phyloP scores from a whole-genome alignment of 2,797 vertebrate genomes.

The Pteronotus mesoamericanus region DNA sequence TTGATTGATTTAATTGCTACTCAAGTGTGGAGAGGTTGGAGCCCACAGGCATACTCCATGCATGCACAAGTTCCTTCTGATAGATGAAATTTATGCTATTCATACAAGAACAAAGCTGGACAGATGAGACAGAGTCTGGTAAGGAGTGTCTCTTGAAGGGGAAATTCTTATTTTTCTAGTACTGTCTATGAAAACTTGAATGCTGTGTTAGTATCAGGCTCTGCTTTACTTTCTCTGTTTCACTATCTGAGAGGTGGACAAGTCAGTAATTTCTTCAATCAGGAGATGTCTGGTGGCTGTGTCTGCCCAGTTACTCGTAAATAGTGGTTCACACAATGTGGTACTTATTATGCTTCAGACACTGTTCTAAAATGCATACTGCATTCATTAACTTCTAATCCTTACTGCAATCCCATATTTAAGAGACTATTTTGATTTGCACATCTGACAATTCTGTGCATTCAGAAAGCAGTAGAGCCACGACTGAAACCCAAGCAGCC shows the following conservation, averaged over 20 bases:
- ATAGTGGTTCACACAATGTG: neutral
- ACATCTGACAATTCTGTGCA: neutral
- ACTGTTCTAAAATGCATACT: neutral
- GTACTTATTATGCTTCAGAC: neutral
- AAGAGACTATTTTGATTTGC: neutral
- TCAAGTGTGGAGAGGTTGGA: slow-evolving; percentile 51
- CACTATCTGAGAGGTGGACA: neutral
- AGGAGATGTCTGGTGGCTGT: neutral
- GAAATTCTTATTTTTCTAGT: neutral
- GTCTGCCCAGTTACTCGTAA: neutral
- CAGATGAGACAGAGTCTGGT: neutral
- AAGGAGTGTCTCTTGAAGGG: neutral
- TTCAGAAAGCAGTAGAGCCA: neutral
- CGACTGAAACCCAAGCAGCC: neutral
- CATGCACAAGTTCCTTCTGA: neutral
- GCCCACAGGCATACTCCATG: slow-evolving; percentile 45
- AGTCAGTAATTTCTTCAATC: neutral
- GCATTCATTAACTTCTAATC: neutral
- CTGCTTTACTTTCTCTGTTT: neutral
- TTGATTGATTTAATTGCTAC: slow-evolving; percentile 72
- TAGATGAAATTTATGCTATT: neutral
- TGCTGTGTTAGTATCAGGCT: rapidly evolving
- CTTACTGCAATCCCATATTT: neutral
- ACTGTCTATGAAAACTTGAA: neutral
- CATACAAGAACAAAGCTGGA: neutral